Evolutionary conservation across 2,113 vertebrate genomes (phyloP).

Genomic region (Micromys minutus): DNA sequence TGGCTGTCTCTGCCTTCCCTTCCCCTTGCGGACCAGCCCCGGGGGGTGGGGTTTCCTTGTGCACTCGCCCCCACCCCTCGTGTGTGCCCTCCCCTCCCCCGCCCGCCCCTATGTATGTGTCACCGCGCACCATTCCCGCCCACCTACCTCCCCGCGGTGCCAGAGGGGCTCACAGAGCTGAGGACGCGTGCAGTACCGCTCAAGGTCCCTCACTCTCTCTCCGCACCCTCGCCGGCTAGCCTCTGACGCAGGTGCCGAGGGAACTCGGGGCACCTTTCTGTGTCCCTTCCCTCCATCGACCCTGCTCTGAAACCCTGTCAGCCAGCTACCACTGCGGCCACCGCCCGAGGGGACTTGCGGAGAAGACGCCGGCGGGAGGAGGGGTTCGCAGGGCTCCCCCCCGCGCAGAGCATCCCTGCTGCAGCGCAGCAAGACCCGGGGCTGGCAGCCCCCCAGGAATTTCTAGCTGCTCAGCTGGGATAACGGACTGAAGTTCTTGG

Average conservation of each 20-base stretch:
- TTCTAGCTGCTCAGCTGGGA: slow-evolving; percentile 80
- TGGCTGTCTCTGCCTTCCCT: slow-evolving; percentile 26
- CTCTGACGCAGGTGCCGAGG: slow-evolving; percentile 75
- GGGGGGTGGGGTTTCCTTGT: slow-evolving; percentile 69
- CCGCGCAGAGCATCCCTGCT: slow-evolving; percentile 25
- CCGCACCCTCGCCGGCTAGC: slow-evolving; percentile 82
- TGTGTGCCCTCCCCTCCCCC: slow-evolving; percentile 73
- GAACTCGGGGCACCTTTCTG: slow-evolving; percentile 78
- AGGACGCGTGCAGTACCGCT: slow-evolving; percentile 85
- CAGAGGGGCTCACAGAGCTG: slow-evolving; percentile 85
- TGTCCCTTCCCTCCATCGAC: slow-evolving; percentile 79
- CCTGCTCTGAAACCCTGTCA: slow-evolving; percentile 82
- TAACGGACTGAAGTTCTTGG: slow-evolving; percentile 86
- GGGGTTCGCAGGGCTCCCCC: slow-evolving; percentile 17
- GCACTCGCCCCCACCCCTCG: slow-evolving; percentile 14
- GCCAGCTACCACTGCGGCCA: slow-evolving; percentile 82
- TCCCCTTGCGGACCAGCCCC: slow-evolving; percentile 1
- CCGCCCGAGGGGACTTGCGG: slow-evolving; percentile 85
- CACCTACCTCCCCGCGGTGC: slow-evolving; percentile 86
- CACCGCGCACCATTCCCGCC: slow-evolving; percentile 82
- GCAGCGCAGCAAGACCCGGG: slow-evolving; percentile 75
- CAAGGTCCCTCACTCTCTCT: slow-evolving; percentile 78
- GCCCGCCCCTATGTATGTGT: slow-evolving; percentile 74
- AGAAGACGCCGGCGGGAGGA: slow-evolving; percentile 75
- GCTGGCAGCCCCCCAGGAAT: neutral